Conservation (phyloP, 2,797 vertebrate species). For the Macropus fuliginosus region DNA sequence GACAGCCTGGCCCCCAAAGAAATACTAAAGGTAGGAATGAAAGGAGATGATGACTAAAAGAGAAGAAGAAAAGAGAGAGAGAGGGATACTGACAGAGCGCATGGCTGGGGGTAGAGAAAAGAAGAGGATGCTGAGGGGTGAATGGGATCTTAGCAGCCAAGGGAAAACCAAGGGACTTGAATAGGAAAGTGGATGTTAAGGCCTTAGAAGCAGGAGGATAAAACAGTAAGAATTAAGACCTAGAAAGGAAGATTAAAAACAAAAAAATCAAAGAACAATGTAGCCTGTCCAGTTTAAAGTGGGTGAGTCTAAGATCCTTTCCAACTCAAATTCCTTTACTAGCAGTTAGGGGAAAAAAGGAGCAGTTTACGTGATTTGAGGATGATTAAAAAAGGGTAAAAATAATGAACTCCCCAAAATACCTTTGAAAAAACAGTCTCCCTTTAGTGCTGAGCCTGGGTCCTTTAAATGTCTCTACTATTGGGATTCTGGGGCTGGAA, state of each 20-base stretch:
- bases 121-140: neutral
- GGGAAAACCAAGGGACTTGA: constrained; percentile 34
- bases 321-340: constrained; percentile 43
- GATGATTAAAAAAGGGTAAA: constrained; percentile 15
- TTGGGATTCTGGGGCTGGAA: constrained; percentile 33
- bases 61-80: constrained; percentile 59
- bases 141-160: neutral
- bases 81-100: constrained; percentile 63
- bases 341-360: constrained; percentile 18
- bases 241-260: constrained; percentile 48
- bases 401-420: constrained; percentile 44
- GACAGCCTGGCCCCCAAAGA: constrained; percentile 38
- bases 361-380: constrained; percentile 31
- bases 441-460: constrained; percentile 34
- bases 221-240: constrained; percentile 27
- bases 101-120: constrained; percentile 8
- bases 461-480: neutral
- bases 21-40: constrained; percentile 48
- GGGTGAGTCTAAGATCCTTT: constrained; percentile 36
- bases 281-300: constrained; percentile 39
- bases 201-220: constrained; percentile 28
- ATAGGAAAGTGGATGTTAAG: neutral
- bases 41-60: constrained; percentile 43
- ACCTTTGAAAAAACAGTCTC: constrained; percentile 24
- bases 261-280: neutral